A percentile compares a stretch with the other conserved stretches of the same genome.
Evolutionary conservation across 2,888 invertebrate species (phyloP).

Genomic region (Macropis europaea): DNA sequence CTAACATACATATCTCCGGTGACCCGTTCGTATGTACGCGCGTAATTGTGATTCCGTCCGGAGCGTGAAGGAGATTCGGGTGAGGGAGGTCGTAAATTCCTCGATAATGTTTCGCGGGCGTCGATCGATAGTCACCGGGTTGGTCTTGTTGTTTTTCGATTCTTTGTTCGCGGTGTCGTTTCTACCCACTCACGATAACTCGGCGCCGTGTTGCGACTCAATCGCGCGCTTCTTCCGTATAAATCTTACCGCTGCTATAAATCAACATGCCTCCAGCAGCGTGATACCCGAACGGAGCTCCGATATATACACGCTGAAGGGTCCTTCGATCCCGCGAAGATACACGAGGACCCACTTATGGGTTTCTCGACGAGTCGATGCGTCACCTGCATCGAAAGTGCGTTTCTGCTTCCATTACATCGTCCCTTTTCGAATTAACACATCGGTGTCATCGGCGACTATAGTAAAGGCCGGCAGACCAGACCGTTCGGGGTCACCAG

Average conservation of each 20-base stretch:
- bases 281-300: constrained; percentile 73
- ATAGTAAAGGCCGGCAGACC: too few species aligned
- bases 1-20: too few species aligned
- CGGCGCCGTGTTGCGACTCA: constrained; percentile 79
- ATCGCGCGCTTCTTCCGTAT: constrained; percentile 78
- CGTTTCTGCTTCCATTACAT: constrained; percentile 17
- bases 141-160: constrained; percentile 47
- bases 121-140: constrained; percentile 57
- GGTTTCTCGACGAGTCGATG: constrained; percentile 57
- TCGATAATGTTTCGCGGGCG: constrained; percentile 45
- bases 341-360: constrained; percentile 72
- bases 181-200: constrained; percentile 79
- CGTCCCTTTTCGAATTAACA: background rate
- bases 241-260: constrained; percentile 77
- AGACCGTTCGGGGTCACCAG: too few species aligned
- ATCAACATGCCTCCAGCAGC: constrained; percentile 78
- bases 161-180: constrained; percentile 63
- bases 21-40: background rate
- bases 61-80: background rate
- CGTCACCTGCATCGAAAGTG: constrained; percentile 58
- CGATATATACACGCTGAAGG: constrained; percentile 70
- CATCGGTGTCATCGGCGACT: too few species aligned
- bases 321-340: constrained; percentile 76
- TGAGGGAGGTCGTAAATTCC: constrained; percentile 42
- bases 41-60: background rate